A percentile compares a stretch with the other conserved stretches of the same genome.
Evolutionary conservation across 2,113 vertebrate species (phyloP).

Genomic region (Synodontis membranacea): DNA sequence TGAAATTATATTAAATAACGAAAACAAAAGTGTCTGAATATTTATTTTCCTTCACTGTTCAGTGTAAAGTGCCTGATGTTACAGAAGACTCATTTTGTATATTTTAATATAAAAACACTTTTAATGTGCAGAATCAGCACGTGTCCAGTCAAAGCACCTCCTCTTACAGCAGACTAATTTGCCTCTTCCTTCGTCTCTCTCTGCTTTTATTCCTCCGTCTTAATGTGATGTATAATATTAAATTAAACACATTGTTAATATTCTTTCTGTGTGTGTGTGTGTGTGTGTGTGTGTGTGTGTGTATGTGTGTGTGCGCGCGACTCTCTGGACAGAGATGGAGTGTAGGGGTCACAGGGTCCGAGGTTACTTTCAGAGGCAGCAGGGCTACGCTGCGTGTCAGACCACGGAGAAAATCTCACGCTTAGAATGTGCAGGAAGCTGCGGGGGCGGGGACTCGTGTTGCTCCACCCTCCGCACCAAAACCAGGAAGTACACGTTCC

Average conservation of each 20-base stretch:
- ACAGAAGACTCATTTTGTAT: no score
- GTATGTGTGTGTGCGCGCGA: neutral
- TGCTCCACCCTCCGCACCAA: constrained; percentile 93
- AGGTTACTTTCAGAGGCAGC: constrained; percentile 98
- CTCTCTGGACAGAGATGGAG: constrained; percentile 83
- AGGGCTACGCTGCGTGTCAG: constrained; percentile 97
- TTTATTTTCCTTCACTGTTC: no score
- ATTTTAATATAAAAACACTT: neutral
- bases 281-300: neutral
- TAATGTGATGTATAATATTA: neutral
- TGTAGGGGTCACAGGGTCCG: constrained; percentile 96
- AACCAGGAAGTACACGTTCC: constrained; percentile 96
- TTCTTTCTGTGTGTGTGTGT: neutral
- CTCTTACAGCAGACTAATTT: neutral
- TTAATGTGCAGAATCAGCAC: neutral
- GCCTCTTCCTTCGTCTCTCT: neutral
- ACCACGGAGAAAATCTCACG: constrained; percentile 98
- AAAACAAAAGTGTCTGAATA: no score
- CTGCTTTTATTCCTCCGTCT: neutral
- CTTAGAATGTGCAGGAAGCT: constrained; percentile 90
- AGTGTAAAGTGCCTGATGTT: no score
- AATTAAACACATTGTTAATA: neutral
- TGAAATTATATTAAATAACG: no score
- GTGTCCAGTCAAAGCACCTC: neutral
- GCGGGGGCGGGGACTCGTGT: constrained; percentile 80